phyloP scores from a whole-genome alignment of 2,113 vertebrate genomes.

The Sturnus vulgaris region DNA sequence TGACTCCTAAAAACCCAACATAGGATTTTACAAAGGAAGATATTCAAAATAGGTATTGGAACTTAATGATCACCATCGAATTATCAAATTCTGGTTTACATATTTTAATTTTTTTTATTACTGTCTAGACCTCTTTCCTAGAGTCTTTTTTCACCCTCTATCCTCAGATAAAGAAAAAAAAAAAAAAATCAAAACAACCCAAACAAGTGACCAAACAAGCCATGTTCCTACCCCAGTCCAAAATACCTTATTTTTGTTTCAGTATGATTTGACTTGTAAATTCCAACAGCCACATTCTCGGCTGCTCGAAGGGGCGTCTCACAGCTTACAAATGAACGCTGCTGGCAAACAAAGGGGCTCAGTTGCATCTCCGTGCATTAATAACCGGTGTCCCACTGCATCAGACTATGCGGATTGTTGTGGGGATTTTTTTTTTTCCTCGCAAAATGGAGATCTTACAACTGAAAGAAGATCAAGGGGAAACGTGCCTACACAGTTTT shows the following conservation, averaged over 20 bases:
- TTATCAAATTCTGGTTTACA: neutral
- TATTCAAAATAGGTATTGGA: neutral
- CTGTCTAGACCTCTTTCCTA: neutral
- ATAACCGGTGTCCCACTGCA: conserved; percentile 54
- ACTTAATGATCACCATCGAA: neutral
- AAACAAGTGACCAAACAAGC: neutral
- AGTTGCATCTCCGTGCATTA: conserved; percentile 51
- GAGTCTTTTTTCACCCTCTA: accelerated
- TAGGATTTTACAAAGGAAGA: neutral
- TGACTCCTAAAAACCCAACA: neutral
- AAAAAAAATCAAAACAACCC: neutral
- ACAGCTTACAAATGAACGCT: neutral
- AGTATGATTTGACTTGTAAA: neutral
- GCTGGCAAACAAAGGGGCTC: conserved; percentile 65
- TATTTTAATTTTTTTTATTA: neutral
- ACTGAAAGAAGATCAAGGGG: neutral
- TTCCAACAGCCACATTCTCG: neutral
- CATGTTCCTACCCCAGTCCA: neutral
- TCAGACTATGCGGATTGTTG: conserved; percentile 33
- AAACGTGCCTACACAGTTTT: conserved; percentile 4
- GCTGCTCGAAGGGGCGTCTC: neutral
- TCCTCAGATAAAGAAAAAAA: neutral
- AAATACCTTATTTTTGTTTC: neutral
- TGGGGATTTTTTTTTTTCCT: neutral
- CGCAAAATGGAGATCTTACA: conserved; percentile 42